These are phyloP conservation scores for Lethrus apterus DNA, from an alignment of 1,140 invertebrate species.

Conservation along the genomic window DNA sequence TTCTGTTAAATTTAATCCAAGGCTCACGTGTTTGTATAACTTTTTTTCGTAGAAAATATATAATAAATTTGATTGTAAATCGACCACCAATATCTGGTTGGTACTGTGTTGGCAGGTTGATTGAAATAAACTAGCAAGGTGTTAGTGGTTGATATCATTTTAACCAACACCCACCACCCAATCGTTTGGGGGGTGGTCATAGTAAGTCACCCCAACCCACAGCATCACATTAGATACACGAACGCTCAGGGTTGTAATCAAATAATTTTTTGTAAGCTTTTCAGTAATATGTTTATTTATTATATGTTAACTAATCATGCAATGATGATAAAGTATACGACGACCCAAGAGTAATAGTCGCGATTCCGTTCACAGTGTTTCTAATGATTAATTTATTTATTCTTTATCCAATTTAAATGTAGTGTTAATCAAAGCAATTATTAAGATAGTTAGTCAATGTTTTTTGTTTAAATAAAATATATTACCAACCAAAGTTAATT, in stretches of 20 bases:
- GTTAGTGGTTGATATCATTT: slow-evolving; percentile 19
- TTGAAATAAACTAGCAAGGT: slow-evolving; percentile 15
- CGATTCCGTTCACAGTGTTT: too few relatives aligned
- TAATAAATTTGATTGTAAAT: neutral
- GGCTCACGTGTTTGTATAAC: neutral
- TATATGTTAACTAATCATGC: too few relatives aligned
- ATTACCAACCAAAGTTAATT: too few relatives aligned
- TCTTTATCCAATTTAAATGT: too few relatives aligned
- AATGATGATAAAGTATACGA: too few relatives aligned
- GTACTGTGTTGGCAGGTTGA: slow-evolving; percentile 6
- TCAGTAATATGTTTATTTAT: too few relatives aligned
- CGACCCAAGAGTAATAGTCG: too few relatives aligned
- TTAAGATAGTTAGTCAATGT: too few relatives aligned
- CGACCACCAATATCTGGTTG: neutral
- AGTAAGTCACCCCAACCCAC: slow-evolving; percentile 9
- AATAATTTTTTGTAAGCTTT: too few relatives aligned
- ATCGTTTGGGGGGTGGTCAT: slow-evolving; percentile 13
- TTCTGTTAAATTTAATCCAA: neutral
- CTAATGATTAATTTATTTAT: too few relatives aligned
- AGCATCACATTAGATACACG: slow-evolving; percentile 10
- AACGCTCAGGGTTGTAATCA: slow-evolving; percentile 5
- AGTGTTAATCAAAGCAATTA: too few relatives aligned
- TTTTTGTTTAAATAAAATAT: too few relatives aligned
- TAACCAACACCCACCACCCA: slow-evolving; percentile 21
- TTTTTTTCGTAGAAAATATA: neutral